A percentile compares a stretch with the other conserved stretches of the same genome.
Evolutionary conservation across 2,797 vertebrate species (phyloP).

Genomic region (Harpagifer antarcticus): DNA sequence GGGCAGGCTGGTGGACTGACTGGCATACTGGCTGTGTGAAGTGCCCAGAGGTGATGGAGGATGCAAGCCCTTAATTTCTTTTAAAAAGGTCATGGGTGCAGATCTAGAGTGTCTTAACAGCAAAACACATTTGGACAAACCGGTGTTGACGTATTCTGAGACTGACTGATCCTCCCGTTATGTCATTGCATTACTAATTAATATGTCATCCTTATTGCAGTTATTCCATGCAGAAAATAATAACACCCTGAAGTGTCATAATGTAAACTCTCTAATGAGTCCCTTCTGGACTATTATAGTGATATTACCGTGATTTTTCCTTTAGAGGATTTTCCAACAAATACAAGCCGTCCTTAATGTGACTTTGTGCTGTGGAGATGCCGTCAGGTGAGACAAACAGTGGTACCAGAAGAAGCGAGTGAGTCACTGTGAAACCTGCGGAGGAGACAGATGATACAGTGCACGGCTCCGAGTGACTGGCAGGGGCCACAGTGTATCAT

Average conservation of each 20-base stretch:
- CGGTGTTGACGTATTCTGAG: constrained; percentile 46
- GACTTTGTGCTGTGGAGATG: constrained; percentile 62
- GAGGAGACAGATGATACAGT: constrained; percentile 68
- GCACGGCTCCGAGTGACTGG: constrained; percentile 50
- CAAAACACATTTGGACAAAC: constrained; percentile 47
- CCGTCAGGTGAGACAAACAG: constrained; percentile 59
- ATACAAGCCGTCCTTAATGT: constrained; percentile 40
- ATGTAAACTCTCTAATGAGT: constrained; percentile 22
- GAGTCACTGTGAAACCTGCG: constrained; percentile 55
- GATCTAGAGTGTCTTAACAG: constrained; percentile 50
- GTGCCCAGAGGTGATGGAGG: constrained; percentile 20
- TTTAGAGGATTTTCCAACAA: constrained; percentile 15
- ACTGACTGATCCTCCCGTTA: constrained; percentile 32
- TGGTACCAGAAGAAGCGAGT: constrained; percentile 48
- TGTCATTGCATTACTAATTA: constrained; percentile 22
- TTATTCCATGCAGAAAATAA: constrained; percentile 6
- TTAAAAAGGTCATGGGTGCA: constrained; percentile 61
- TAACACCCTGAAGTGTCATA: constrained; percentile 12
- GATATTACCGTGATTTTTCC: constrained; percentile 8
- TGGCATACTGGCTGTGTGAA: constrained; percentile 42
- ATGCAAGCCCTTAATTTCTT: constrained; percentile 44
- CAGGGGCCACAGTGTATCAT: constrained; percentile 55
- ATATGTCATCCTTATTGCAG: not conserved
- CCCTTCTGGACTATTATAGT: constrained; percentile 2
- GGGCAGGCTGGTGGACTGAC: constrained; percentile 45